These are phyloP conservation scores for Pseudonaja textilis DNA, from an alignment of 2,113 vertebrate species.

Conservation along the genomic window DNA sequence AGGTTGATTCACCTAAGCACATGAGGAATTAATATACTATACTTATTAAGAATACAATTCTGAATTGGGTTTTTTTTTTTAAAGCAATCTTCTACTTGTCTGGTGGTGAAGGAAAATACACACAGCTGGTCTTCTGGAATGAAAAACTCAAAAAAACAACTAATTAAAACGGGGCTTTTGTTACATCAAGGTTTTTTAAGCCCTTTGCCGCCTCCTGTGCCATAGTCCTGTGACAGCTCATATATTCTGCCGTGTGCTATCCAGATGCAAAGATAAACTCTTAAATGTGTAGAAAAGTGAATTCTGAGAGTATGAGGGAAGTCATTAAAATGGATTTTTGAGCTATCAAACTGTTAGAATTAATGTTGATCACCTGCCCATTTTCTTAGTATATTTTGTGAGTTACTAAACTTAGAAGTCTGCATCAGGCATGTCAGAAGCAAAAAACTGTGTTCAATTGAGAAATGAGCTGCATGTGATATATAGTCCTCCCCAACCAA, in stretches of 20 bases:
- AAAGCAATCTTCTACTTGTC: background rate
- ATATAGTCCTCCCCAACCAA: background rate
- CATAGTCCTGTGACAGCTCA: background rate
- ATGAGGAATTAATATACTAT: background rate
- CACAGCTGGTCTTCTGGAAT: background rate
- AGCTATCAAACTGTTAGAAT: background rate
- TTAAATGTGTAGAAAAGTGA: background rate
- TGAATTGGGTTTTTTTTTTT: background rate
- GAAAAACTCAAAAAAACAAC: background rate
- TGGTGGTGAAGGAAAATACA: background rate
- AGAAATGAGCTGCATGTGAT: background rate
- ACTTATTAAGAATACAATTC: background rate
- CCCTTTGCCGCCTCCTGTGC: background rate
- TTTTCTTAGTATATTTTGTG: background rate
- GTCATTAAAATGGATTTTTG: background rate
- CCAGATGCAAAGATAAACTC: background rate
- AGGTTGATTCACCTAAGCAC: background rate
- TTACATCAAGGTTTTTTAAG: background rate
- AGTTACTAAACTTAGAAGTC: background rate
- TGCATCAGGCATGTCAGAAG: background rate
- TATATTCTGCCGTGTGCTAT: too few species aligned
- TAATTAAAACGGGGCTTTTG: background rate
- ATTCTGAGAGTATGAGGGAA: too few species aligned
- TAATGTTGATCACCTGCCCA: background rate
- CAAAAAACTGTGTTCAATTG: background rate